Conservation (phyloP, 2,888 invertebrate genomes). For the Escarpia spicata region DNA sequence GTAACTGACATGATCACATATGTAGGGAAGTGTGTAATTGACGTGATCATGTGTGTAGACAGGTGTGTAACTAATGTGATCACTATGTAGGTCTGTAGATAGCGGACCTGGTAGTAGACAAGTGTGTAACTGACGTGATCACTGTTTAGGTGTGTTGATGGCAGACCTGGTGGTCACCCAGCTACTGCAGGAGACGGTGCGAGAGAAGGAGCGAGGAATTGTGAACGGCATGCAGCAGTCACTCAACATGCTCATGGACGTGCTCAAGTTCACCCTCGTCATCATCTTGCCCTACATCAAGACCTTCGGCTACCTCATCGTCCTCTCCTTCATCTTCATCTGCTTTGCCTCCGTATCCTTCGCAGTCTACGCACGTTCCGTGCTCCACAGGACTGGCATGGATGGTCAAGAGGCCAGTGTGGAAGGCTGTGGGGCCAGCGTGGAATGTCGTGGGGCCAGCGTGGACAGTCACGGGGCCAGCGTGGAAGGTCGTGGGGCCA, state of each 20-base stretch:
- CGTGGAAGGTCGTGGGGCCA: too few relatives aligned
- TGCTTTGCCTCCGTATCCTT: constrained; percentile 56
- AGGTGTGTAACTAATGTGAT: background rate
- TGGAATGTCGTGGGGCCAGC: too few relatives aligned
- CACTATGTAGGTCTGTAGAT: constrained; percentile 68
- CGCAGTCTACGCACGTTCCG: constrained; percentile 50
- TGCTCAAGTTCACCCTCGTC: constrained; percentile 68
- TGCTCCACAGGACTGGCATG: constrained; percentile 26
- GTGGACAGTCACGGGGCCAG: too few relatives aligned
- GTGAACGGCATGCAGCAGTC: constrained; percentile 69
- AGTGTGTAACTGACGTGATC: background rate
- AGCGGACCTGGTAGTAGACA: constrained; percentile 66
- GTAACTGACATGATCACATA: too few relatives aligned
- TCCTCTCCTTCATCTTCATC: constrained; percentile 65
- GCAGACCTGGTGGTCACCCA: constrained; percentile 69
- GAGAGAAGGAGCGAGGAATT: constrained; percentile 66
- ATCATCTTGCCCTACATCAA: constrained; percentile 65
- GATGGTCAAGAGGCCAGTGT: too few relatives aligned
- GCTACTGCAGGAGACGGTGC: constrained; percentile 67
- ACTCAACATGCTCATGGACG: constrained; percentile 68
- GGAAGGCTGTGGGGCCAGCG: too few relatives aligned
- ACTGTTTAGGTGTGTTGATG: constrained; percentile 68
- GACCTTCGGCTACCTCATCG: constrained; percentile 68
- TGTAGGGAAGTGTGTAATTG: too few relatives aligned
- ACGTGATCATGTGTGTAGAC: too few relatives aligned